Conservation (phyloP, 1,140 invertebrate species). For the Musca domestica region DNA sequence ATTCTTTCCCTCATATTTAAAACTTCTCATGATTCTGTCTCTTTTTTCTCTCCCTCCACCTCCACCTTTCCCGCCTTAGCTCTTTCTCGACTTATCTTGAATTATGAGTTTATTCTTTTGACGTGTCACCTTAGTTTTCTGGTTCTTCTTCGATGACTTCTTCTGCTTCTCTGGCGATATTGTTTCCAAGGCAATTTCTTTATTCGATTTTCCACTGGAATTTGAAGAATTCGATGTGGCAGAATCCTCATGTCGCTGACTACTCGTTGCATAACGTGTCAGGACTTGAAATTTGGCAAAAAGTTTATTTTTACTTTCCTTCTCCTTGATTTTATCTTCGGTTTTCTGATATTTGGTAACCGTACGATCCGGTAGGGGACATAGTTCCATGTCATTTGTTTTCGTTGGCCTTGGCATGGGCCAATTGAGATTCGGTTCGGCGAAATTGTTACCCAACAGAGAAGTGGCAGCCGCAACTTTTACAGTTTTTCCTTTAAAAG, state of each 20-base stretch:
- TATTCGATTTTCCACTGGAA: neutral
- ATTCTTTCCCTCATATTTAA: too few species aligned
- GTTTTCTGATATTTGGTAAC: slow-evolving; percentile 33
- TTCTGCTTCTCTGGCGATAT: slow-evolving; percentile 62
- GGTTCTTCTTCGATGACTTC: slow-evolving; percentile 60
- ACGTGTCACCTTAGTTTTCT: slow-evolving; percentile 70
- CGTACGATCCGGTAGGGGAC: slow-evolving; percentile 30
- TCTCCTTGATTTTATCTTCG: slow-evolving; percentile 50
- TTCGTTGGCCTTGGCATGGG: slow-evolving; percentile 2
- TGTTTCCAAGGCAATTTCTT: slow-evolving; percentile 30
- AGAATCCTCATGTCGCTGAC: neutral
- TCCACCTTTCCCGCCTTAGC: slow-evolving; percentile 3
- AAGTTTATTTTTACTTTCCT: slow-evolving; percentile 44
- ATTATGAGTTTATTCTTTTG: slow-evolving; percentile 76
- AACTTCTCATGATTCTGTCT: too few species aligned
- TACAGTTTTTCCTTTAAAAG: too few species aligned
- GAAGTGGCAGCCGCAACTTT: too few species aligned
- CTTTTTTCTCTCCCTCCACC: too few species aligned
- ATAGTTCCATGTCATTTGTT: slow-evolving; percentile 30
- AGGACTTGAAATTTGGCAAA: slow-evolving; percentile 53
- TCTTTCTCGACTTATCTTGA: slow-evolving; percentile 58
- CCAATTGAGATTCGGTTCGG: too few species aligned
- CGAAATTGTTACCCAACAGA: too few species aligned
- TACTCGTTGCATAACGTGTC: slow-evolving; percentile 39
- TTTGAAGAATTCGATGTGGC: slow-evolving; percentile 28